A percentile compares a stretch with the other conserved stretches of the same genome.
These are phyloP conservation scores for Venustoraphidia nigricollis DNA, from an alignment of 2,888 invertebrate genomes.

Conservation along the genomic window DNA sequence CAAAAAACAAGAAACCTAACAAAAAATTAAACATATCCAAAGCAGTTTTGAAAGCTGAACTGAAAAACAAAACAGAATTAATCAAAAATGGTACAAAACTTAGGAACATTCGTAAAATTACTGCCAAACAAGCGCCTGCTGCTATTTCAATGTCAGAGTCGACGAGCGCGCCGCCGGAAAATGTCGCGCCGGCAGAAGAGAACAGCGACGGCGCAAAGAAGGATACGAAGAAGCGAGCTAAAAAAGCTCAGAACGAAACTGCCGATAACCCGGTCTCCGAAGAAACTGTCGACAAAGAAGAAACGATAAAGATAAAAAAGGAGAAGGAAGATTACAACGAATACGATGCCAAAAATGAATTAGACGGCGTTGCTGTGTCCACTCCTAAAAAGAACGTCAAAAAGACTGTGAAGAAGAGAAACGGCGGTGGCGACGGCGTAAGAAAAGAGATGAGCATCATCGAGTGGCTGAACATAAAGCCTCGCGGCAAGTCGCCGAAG, in stretches of 20 bases:
- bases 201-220: conserved; percentile 12
- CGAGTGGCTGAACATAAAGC: no score
- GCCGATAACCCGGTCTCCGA: background rate
- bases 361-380: conserved; percentile 14
- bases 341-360: no score
- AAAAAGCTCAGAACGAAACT: conserved; percentile 7
- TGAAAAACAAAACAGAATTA: background rate
- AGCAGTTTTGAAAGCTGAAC: background rate
- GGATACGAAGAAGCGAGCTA: conserved; percentile 12
- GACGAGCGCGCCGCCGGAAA: background rate
- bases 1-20: conserved; percentile 16
- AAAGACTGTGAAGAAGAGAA: conserved; percentile 3
- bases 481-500: background rate
- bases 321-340: conserved; percentile 6
- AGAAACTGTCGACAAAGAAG: no score
- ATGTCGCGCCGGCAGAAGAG: conserved; percentile 15
- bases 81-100: background rate
- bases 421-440: no score
- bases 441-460: no score
- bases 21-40: conserved; percentile 18
- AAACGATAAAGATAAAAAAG: conserved; percentile 13
- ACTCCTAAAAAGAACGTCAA: conserved; percentile 18
- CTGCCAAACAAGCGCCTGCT: background rate
- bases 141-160: no score
- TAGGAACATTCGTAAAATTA: background rate